Evolutionary conservation across 2,888 invertebrate species (phyloP).

Genomic region (Rhamphomyia laevipes): DNA sequence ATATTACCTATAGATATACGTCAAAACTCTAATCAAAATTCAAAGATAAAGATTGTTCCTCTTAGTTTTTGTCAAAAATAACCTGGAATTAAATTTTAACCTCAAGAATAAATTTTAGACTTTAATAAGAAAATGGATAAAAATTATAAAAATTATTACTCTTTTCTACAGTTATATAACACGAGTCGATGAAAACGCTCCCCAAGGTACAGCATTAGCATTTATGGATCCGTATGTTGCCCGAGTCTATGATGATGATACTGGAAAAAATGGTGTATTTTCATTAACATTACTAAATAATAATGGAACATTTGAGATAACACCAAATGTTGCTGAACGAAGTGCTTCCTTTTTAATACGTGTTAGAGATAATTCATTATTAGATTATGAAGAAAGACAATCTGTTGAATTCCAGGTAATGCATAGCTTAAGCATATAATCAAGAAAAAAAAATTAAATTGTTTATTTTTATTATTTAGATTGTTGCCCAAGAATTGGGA

Average conservation of each 20-base stretch:
- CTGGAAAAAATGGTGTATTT: constrained; percentile 75
- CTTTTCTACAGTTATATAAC: constrained; percentile 53
- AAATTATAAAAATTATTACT: too few species aligned
- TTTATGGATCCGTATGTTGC: constrained; percentile 62
- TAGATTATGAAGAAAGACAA: constrained; percentile 75
- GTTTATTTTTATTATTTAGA: constrained; percentile 39
- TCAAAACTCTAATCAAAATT: too few species aligned
- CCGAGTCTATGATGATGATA: constrained; percentile 62
- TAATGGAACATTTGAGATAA: constrained; percentile 80
- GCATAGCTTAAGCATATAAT: too few species aligned
- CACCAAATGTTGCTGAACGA: constrained; percentile 70
- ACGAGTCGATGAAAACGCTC: constrained; percentile 67
- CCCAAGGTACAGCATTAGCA: constrained; percentile 62
- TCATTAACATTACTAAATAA: constrained; percentile 64
- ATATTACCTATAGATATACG: too few species aligned
- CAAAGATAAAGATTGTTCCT: too few species aligned
- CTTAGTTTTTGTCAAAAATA: too few species aligned
- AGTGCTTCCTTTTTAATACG: constrained; percentile 67
- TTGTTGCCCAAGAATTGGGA: constrained; percentile 69
- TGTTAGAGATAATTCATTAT: constrained; percentile 66
- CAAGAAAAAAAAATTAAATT: too few species aligned
- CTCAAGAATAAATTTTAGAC: too few species aligned
- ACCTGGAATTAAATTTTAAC: too few species aligned
- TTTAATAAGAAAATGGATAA: too few species aligned
- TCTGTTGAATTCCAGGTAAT: constrained; percentile 61